Evolutionary conservation across 2,113 vertebrate species (phyloP).

Genomic region (Halcyon malimbica): DNA sequence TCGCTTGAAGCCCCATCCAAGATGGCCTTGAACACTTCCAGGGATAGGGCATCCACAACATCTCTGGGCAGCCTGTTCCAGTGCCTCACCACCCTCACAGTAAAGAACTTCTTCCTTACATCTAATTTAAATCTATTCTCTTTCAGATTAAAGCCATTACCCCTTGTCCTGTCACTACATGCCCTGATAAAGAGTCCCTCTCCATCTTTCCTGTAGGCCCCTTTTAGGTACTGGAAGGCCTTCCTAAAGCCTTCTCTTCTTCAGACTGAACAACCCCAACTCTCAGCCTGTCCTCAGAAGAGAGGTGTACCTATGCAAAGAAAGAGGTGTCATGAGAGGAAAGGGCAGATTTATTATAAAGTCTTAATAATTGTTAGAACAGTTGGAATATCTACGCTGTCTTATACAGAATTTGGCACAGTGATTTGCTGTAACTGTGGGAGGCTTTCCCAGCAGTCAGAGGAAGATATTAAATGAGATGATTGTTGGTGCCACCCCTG

Average conservation of each 20-base stretch:
- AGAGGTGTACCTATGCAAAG: neutral
- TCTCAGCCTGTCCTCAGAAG: neutral
- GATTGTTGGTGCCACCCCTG: neutral
- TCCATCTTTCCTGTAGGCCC: neutral
- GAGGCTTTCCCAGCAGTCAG: neutral
- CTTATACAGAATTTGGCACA: neutral
- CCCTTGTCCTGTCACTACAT: neutral
- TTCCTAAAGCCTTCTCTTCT: neutral
- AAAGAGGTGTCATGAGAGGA: neutral
- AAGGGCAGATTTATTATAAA: neutral
- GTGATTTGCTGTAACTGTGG: neutral
- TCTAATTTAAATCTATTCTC: neutral
- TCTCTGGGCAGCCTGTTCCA: neutral
- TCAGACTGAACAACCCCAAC: neutral
- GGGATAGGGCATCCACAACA: neutral
- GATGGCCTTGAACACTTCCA: neutral
- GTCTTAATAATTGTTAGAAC: neutral
- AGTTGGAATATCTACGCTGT: neutral
- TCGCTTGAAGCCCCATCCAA: neutral
- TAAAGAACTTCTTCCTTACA: neutral
- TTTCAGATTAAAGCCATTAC: neutral
- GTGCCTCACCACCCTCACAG: neutral
- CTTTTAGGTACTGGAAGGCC: neutral
- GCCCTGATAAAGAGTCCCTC: neutral
- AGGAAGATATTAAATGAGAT: neutral